Conservation (phyloP, 2,113 vertebrate genomes). For the Sprattus sprattus region DNA sequence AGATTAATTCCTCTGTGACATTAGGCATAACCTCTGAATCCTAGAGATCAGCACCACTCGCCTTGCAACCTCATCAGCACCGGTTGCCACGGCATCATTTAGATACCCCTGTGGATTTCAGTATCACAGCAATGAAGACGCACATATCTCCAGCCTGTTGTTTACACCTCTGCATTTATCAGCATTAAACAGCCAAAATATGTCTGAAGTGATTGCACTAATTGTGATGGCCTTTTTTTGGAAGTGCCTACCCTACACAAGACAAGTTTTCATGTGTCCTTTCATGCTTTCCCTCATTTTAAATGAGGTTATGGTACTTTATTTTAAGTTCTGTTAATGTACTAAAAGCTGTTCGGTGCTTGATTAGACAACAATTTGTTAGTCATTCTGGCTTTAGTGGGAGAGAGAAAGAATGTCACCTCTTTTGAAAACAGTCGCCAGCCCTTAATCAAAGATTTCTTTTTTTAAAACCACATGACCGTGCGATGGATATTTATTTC, state of each 20-base stretch:
- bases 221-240: not conserved
- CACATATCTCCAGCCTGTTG: not conserved
- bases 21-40: not conserved
- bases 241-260: not conserved
- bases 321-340: not conserved
- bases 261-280: not conserved
- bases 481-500: not conserved
- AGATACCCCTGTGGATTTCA: not conserved
- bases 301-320: conserved; percentile 1
- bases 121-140: not conserved
- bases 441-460: not conserved
- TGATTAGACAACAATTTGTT: not conserved
- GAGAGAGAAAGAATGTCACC: not conserved
- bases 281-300: not conserved
- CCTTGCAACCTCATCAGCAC: not conserved
- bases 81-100: not conserved
- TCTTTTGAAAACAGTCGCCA: not conserved
- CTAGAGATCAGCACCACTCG: not conserved
- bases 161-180: not conserved
- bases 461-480: not conserved
- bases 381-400: not conserved
- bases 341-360: not conserved
- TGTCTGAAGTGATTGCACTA: not conserved
- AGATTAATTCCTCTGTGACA: not conserved
- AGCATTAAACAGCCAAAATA: not conserved